A percentile compares a stretch with the other conserved stretches of the same genome.
Evolutionary conservation across 2,113 vertebrate genomes (phyloP).

Genomic region (Pangasianodon hypophthalmus): DNA sequence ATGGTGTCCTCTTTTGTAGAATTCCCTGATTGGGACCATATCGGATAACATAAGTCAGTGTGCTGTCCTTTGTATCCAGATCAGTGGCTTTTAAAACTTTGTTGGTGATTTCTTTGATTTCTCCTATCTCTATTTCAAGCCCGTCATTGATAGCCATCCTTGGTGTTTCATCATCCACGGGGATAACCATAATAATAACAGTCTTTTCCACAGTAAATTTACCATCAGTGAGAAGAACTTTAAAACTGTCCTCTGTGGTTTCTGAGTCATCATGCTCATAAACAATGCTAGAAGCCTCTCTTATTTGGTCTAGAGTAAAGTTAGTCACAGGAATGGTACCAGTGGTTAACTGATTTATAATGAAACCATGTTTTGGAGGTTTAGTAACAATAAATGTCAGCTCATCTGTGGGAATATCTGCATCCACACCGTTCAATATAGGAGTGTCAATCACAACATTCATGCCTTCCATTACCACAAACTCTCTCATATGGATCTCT

Average conservation of each 20-base stretch:
- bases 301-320: constrained; percentile 89
- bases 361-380: constrained; percentile 83
- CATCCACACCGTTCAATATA: constrained; percentile 87
- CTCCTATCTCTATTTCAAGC: constrained; percentile 87
- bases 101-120: constrained; percentile 81
- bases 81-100: constrained; percentile 90
- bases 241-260: constrained; percentile 86
- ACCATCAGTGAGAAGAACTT: constrained; percentile 85
- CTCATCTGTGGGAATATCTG: constrained; percentile 81
- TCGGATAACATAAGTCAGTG: constrained; percentile 81
- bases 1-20: constrained; percentile 75
- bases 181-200: constrained; percentile 83
- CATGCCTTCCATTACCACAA: constrained; percentile 97
- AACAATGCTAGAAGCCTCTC: constrained; percentile 88
- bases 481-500: constrained; percentile 88
- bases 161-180: constrained; percentile 93
- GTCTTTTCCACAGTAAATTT: constrained; percentile 80
- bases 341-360: constrained; percentile 86
- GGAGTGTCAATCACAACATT: constrained; percentile 90
- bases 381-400: constrained; percentile 82
- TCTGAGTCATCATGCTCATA: constrained; percentile 95
- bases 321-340: constrained; percentile 82
- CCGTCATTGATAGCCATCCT: constrained; percentile 93
- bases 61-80: constrained; percentile 89
- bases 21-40: constrained; percentile 86